These are phyloP conservation scores for Anas platyrhynchos DNA, from an alignment of 2,113 vertebrate species.

Conservation along the genomic window DNA sequence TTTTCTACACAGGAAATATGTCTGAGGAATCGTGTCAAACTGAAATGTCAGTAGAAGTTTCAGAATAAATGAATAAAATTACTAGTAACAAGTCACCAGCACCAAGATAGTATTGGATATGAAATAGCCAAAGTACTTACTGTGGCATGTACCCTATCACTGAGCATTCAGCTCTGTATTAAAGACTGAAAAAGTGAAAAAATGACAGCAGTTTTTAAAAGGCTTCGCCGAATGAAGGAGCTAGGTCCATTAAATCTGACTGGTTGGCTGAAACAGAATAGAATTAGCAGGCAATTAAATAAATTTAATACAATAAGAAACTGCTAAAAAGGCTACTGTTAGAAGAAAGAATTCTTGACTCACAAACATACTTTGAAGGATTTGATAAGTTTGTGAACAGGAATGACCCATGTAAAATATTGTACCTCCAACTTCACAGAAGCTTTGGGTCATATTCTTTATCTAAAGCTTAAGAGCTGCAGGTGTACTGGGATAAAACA, in stretches of 20 bases:
- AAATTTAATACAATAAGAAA: background rate
- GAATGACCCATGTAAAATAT: background rate
- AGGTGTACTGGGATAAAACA: background rate
- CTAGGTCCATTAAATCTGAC: background rate
- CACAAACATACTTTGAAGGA: background rate
- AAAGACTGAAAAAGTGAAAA: conserved; percentile 13
- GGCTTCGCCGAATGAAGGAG: background rate
- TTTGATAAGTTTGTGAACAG: background rate
- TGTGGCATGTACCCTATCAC: background rate
- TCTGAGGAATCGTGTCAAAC: conserved; percentile 39
- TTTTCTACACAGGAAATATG: conserved; percentile 12
- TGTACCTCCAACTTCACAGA: background rate
- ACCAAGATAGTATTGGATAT: background rate
- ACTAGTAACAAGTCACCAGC: conserved; percentile 38
- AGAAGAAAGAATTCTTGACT: background rate
- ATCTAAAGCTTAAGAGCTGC: background rate
- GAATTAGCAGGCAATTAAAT: background rate
- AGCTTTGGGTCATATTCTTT: background rate
- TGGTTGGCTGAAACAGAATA: background rate
- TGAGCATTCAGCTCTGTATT: background rate
- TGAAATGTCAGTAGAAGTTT: conserved; percentile 45
- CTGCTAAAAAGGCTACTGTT: accelerated
- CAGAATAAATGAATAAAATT: conserved; percentile 70
- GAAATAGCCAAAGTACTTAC: conserved; percentile 29
- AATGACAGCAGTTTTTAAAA: conserved; percentile 5